These are phyloP conservation scores for Tetrao urogallus DNA, from an alignment of 2,113 vertebrate genomes.

Conservation along the genomic window DNA sequence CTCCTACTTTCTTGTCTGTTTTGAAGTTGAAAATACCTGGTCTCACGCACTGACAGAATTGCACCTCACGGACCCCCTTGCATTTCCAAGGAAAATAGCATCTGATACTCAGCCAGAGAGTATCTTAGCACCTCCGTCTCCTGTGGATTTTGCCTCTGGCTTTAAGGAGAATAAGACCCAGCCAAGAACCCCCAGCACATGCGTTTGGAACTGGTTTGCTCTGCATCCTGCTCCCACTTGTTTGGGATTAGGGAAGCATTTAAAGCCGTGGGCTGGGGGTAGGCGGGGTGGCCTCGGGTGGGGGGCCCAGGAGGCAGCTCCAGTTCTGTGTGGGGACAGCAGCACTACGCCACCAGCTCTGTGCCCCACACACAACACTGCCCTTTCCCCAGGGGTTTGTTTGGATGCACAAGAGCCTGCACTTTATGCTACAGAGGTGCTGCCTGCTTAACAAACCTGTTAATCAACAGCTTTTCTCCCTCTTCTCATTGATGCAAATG, in stretches of 20 bases:
- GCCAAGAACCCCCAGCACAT: neutral
- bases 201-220: neutral
- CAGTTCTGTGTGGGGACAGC: fast-evolving
- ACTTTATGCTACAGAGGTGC: neutral
- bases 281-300: neutral
- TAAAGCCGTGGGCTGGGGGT: neutral
- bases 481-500: neutral
- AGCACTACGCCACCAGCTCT: neutral
- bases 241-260: neutral
- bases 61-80: neutral
- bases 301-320: neutral
- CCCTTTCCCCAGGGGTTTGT: neutral
- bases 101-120: neutral
- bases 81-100: neutral
- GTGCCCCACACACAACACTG: neutral
- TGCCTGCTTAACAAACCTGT: neutral
- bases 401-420: neutral
- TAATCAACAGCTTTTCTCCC: neutral
- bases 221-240: neutral
- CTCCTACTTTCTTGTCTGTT: neutral
- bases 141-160: neutral
- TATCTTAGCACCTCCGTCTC: neutral
- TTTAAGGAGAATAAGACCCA: neutral
- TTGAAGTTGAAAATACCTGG: constrained; percentile 20
- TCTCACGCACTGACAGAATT: neutral